Evolutionary conservation across 2,113 vertebrate species (phyloP).

Genomic region (Baryphthengus martii): DNA sequence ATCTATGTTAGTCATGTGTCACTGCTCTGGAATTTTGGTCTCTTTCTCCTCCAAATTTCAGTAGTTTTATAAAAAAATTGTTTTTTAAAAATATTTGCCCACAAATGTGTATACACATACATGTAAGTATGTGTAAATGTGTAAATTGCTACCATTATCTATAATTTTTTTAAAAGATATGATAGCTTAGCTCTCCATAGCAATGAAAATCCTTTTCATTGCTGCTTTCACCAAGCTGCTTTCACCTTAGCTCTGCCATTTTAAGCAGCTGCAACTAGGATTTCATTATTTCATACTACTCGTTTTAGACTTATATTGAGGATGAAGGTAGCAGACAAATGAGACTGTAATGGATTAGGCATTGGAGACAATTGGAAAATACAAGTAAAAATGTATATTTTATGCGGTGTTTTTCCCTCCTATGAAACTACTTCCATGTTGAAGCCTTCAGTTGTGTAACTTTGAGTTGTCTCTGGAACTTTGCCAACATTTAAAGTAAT

Average conservation of each 20-base stretch:
- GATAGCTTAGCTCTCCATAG: background rate
- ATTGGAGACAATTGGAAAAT: background rate
- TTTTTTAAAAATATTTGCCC: background rate
- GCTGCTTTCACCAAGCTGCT: too few species aligned
- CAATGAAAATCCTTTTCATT: too few species aligned
- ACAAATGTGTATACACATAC: rapidly evolving
- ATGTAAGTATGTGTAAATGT: background rate
- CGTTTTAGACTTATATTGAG: background rate
- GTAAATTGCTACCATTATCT: background rate
- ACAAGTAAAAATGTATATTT: conserved; percentile 14
- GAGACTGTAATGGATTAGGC: background rate
- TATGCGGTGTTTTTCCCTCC: background rate
- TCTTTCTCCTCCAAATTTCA: background rate
- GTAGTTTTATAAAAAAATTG: background rate
- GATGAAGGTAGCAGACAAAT: conserved; percentile 1
- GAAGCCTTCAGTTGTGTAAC: background rate
- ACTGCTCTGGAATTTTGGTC: background rate
- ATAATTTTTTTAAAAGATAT: background rate
- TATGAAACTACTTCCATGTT: background rate
- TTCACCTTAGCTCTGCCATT: background rate
- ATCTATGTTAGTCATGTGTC: background rate
- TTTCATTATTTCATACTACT: background rate
- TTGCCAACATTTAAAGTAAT: background rate
- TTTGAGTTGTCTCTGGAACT: background rate
- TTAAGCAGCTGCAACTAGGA: background rate